These are phyloP conservation scores for Syrmaticus mikado DNA, from an alignment of 2,113 vertebrate species.

Conservation along the genomic window DNA sequence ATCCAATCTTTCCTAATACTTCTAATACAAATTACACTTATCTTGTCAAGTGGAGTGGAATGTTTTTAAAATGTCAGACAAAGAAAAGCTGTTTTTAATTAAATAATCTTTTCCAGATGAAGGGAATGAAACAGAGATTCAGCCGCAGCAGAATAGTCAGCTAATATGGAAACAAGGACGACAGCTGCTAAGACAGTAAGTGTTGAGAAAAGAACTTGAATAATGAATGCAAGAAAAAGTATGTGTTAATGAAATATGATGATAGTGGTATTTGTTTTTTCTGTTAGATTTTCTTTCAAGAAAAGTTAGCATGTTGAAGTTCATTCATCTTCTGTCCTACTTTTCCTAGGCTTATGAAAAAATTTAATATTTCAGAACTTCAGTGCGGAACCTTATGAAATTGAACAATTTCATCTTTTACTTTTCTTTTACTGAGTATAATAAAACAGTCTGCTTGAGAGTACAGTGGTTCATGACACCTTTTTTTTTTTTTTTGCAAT, in stretches of 20 bases:
- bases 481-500: not conserved
- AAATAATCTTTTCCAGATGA: constrained; percentile 89
- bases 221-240: not conserved
- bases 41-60: not conserved
- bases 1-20: not conserved
- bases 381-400: not conserved
- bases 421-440: not conserved
- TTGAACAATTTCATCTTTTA: not conserved
- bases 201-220: constrained; percentile 3
- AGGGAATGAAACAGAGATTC: constrained; percentile 91
- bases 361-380: not conserved
- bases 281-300: not conserved
- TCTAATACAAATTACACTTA: not conserved
- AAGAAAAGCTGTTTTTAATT: not conserved
- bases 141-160: constrained; percentile 93
- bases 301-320: not conserved
- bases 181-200: constrained; percentile 97
- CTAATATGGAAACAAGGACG: constrained; percentile 99
- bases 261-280: not conserved
- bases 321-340: not conserved
- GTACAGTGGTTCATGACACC: not conserved
- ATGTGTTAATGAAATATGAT: not conserved
- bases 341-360: constrained; percentile 6
- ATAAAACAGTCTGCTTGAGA: not conserved
- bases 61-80: not conserved